Conservation (phyloP, 2,797 vertebrate species). For the Harpagifer antarcticus region DNA sequence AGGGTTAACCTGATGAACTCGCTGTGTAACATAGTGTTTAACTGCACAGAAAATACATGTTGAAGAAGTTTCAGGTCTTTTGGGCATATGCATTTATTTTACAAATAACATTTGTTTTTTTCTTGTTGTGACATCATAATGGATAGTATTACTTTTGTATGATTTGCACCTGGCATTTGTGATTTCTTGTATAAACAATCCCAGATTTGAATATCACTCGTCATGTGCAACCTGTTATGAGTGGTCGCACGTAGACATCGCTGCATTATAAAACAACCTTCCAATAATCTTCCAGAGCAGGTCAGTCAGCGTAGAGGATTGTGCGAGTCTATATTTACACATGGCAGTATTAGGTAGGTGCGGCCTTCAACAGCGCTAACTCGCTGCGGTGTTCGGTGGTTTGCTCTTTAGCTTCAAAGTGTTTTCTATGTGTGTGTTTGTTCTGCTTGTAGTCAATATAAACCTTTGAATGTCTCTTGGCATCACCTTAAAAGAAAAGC, state of each 20-base stretch:
- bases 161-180: neutral
- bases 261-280: conserved; percentile 21
- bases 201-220: neutral
- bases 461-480: too few relatives aligned
- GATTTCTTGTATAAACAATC: neutral
- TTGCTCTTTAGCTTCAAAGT: conserved; percentile 7
- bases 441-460: too few relatives aligned
- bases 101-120: neutral
- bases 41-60: neutral
- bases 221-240: neutral
- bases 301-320: conserved; percentile 71
- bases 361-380: conserved; percentile 16
- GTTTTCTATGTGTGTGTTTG: neutral
- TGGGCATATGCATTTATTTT: neutral
- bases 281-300: conserved; percentile 71
- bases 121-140: neutral
- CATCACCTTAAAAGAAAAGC: too few relatives aligned
- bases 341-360: conserved; percentile 47
- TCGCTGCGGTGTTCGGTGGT: neutral
- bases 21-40: neutral
- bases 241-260: neutral
- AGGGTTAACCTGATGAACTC: neutral
- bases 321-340: conserved; percentile 67
- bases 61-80: neutral
- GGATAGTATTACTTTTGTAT: neutral